Conservation (phyloP, 2,797 vertebrate species). For the Eidolon dupreanum region DNA sequence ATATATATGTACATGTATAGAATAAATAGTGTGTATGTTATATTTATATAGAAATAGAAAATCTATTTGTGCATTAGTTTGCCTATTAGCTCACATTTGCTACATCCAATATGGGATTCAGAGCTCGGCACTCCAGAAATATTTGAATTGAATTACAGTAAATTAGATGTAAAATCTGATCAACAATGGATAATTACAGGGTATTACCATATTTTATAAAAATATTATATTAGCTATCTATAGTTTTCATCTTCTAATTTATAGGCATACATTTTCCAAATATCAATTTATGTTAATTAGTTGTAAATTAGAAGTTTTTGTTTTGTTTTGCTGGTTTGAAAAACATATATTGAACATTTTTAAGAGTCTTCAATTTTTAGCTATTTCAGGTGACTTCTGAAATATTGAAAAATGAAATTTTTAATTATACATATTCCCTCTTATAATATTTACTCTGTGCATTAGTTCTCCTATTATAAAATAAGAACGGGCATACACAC, state of each 20-base stretch:
- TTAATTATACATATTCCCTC: background rate
- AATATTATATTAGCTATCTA: background rate
- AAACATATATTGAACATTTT: background rate
- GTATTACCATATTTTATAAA: conserved; percentile 8
- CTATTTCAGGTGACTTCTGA: background rate
- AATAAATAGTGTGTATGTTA: background rate
- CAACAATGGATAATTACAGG: background rate
- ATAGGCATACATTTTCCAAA: background rate
- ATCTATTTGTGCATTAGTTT: background rate
- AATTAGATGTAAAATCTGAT: background rate
- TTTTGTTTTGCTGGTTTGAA: background rate
- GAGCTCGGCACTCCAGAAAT: background rate
- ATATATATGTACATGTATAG: no score
- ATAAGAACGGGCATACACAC: background rate
- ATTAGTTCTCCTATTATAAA: background rate
- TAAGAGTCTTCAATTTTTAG: background rate
- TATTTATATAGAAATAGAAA: background rate
- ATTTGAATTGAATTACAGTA: background rate
- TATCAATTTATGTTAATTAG: background rate
- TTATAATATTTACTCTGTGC: background rate
- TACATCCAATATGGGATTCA: background rate
- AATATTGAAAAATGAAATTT: background rate
- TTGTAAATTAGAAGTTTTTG: background rate
- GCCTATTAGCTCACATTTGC: background rate
- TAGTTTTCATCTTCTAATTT: background rate